A percentile compares a stretch with the other conserved stretches of the same genome.
phyloP scores from a whole-genome alignment of 2,888 invertebrate genomes.

The Parelbella ahira region DNA sequence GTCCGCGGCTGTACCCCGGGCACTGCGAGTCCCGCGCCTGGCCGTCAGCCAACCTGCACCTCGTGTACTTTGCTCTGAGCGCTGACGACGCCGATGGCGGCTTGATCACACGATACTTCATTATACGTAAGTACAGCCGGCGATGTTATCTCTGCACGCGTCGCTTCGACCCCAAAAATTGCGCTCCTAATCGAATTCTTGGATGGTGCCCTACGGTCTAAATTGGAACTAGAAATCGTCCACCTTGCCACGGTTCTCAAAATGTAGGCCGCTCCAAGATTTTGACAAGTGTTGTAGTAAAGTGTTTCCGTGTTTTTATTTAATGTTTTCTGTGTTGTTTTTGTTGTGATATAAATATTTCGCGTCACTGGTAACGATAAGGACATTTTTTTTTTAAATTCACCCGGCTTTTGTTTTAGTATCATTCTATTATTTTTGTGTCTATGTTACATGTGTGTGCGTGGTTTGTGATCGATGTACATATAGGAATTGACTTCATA shows the following conservation, averaged over 20 bases:
- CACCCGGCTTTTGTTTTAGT: neutral
- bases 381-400: slow-evolving; percentile 12
- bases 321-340: slow-evolving; percentile 21
- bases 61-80: slow-evolving; percentile 37
- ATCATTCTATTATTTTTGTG: neutral
- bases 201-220: slow-evolving; percentile 13
- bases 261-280: slow-evolving; percentile 21
- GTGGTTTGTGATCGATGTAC: no score
- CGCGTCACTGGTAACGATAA: slow-evolving; percentile 1
- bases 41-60: slow-evolving; percentile 39
- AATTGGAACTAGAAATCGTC: slow-evolving; percentile 21
- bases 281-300: slow-evolving; percentile 17
- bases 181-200: slow-evolving; percentile 21
- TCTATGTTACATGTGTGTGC: neutral
- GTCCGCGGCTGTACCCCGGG: slow-evolving; percentile 59
- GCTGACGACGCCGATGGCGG: slow-evolving; percentile 56
- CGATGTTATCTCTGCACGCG: slow-evolving; percentile 1
- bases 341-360: slow-evolving; percentile 15
- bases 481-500: no score
- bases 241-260: slow-evolving; percentile 7
- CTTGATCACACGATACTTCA: slow-evolving; percentile 46
- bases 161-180: slow-evolving; percentile 16
- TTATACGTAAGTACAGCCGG: slow-evolving; percentile 52
- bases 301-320: slow-evolving; percentile 28
- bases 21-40: slow-evolving; percentile 35